Evolutionary conservation across 2,113 vertebrate species (phyloP).

Genomic region (Sapajus apella): DNA sequence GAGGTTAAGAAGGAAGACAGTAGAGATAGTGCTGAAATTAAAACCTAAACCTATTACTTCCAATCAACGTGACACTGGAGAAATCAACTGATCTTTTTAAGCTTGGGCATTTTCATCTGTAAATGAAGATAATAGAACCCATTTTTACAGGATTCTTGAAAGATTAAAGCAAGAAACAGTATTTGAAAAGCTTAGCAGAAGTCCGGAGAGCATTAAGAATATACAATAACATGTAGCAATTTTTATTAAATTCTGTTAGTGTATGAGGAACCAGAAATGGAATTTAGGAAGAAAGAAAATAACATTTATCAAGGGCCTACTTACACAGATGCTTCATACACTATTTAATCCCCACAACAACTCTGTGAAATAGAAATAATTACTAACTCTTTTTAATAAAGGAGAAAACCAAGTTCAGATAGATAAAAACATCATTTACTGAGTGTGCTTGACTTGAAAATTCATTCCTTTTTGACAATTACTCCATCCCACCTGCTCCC

Average conservation of each 20-base stretch:
- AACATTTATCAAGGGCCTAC: background rate
- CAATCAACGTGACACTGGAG: background rate
- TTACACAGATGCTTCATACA: background rate
- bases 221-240: background rate
- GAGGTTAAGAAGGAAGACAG: background rate
- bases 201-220: background rate
- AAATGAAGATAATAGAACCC: background rate
- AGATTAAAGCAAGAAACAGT: background rate
- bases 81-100: background rate
- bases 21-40: too few relatives aligned
- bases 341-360: background rate
- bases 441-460: background rate
- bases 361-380: background rate
- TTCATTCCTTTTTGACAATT: background rate
- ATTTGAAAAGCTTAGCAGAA: background rate
- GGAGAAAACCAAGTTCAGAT: background rate
- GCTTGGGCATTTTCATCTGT: background rate
- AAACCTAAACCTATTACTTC: too few relatives aligned
- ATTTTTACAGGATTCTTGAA: background rate
- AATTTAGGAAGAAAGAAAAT: background rate
- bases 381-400: background rate
- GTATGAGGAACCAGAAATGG: background rate
- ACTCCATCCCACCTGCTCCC: background rate
- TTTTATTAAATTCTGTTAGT: constrained; percentile 15
- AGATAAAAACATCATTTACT: background rate